Base-by-base conservation (phyloP, 1,140 invertebrate genomes). In the Brachionus calyciflorus region DNA sequence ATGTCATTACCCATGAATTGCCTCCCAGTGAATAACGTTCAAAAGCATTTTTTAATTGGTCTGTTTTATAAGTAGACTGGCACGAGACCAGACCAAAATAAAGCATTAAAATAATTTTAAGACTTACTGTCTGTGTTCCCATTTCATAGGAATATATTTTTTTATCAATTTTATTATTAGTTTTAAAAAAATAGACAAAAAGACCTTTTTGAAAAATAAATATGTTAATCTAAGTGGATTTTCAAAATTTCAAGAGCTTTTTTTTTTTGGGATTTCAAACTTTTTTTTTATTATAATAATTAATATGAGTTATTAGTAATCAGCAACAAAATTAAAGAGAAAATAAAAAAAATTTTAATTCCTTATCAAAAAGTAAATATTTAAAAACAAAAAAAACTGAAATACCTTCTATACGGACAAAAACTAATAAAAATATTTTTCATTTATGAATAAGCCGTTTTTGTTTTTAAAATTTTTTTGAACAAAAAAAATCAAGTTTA, bases 361-460 rank as follows among this genome's bases (percentile, higher is more conserved):
- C 41, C 60, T 65, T 65, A 65, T 65, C 60, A 65, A 65, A 65
- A 65, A 65, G 60, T 65, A 65, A 65, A 65, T 65, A 65, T 65
- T 65, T 65, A 24, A 21, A 46, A 44, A 19, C 24, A 30, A 19
- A 21, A 33, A 33, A 17, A 33, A 28, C 37, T 33, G 30, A 60
- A 60, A 60, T n/a, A n/a, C n/a, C n/a, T n/a, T n/a, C n/a, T n/a
- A 33, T 28, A 60, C 28, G 7, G 17, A 65, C 24, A 65, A 24
- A 65, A 19, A 65, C 41, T 65, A 65, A 65, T 30, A 65, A 65
- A 30, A 30, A 65, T 44, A 21, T n/a, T n/a, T n/a, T n/a, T n/a
- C n/a, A n/a, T n/a, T n/a, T 41, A 44, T 44, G 60, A 30, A 65
- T 37, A 60, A 60, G 37, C 12, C 19, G 17, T 37, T 37, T 60